These are phyloP conservation scores for Cenopis cana DNA, from an alignment of 2,888 invertebrate genomes.

Conservation along the genomic window DNA sequence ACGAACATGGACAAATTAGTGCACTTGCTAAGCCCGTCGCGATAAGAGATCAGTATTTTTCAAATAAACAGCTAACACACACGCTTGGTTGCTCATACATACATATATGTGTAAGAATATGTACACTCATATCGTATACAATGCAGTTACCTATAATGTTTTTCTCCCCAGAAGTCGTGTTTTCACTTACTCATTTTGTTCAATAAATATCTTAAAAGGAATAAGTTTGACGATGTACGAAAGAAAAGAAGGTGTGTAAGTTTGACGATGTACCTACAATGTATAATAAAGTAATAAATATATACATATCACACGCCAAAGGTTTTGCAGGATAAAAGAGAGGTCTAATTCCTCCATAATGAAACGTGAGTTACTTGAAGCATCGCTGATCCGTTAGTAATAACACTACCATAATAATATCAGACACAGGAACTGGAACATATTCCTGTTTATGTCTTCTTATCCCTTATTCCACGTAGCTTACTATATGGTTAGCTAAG, in stretches of 20 bases:
- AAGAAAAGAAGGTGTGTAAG: too few relatives aligned
- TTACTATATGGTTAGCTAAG: conserved; percentile 11
- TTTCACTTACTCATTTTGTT: too few relatives aligned
- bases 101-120: too few relatives aligned
- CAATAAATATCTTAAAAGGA: too few relatives aligned
- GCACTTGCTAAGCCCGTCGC: not conserved
- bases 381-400: not conserved
- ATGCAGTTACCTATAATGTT: too few relatives aligned
- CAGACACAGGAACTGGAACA: not conserved
- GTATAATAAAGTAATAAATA: too few relatives aligned
- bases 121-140: too few relatives aligned
- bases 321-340: not conserved
- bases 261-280: too few relatives aligned
- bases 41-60: not conserved
- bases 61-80: not conserved
- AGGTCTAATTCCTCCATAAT: not conserved
- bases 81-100: not conserved
- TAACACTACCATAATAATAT: not conserved
- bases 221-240: too few relatives aligned
- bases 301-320: too few relatives aligned
- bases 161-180: too few relatives aligned
- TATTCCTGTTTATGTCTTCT: conserved; percentile 6
- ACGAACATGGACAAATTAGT: conserved; percentile 13
- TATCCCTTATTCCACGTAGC: conserved; percentile 27
- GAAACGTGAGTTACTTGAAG: not conserved